These are phyloP conservation scores for Bombus breviceps DNA, from an alignment of 1,140 invertebrate species.

Conservation along the genomic window DNA sequence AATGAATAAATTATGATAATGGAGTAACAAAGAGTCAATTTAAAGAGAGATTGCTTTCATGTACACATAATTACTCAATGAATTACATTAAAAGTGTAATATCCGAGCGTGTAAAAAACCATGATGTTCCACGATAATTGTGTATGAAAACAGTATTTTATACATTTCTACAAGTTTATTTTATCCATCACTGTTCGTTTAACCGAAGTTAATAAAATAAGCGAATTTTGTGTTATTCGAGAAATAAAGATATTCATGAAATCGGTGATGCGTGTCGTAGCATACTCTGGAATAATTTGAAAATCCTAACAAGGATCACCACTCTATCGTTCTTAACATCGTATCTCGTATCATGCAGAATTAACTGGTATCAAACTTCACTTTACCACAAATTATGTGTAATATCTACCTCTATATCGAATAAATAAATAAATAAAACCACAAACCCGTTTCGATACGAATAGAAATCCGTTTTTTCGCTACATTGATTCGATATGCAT, in stretches of 20 bases:
- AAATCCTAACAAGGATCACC: not conserved
- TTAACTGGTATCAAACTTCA: not conserved
- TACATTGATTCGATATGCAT: not conserved
- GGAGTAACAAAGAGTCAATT: not conserved
- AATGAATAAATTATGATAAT: not conserved
- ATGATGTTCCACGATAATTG: not conserved
- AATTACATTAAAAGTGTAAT: slow-evolving; percentile 3
- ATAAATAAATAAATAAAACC: no score
- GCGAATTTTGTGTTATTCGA: not conserved
- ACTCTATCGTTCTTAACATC: not conserved
- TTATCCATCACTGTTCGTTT: fast-evolving
- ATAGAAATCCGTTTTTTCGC: not conserved
- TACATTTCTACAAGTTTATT: not conserved
- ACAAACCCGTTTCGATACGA: not conserved
- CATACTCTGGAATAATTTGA: no score
- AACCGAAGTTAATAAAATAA: not conserved
- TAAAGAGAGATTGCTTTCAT: not conserved
- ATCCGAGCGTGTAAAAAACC: not conserved
- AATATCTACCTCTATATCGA: not conserved
- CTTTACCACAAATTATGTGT: not conserved
- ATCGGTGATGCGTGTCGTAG: no score
- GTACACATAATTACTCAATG: not conserved
- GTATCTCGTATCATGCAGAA: not conserved
- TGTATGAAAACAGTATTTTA: not conserved
- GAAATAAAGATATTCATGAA: no score